Evolutionary conservation across 2,888 invertebrate species (phyloP), one percentile per base, ranked within the genome.

Genomic region (Dryococelus australis): DNA sequence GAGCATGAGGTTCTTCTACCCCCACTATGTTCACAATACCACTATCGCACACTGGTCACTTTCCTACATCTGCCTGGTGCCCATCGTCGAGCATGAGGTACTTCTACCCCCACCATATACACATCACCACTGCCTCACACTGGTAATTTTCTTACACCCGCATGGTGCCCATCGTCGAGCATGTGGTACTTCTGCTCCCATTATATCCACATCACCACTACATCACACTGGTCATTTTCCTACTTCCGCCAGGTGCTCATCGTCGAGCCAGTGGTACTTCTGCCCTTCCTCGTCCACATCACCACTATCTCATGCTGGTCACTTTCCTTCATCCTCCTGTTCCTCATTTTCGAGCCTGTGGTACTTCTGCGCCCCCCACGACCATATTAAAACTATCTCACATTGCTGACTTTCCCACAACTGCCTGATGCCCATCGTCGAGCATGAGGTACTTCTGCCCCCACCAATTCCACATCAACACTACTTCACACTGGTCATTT

Each of bases 111-210:
- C 47, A 47, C 47, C 12, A 99, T 93, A 99, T 99, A 88, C 99
- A 98, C 91, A 99, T 99, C 0, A 94, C 99, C n/a, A n/a, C n/a
- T n/a, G n/a, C n/a, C n/a, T n/a, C n/a, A n/a, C n/a, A n/a, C n/a
- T n/a, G 99, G 99, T 53, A 96, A 99, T 90, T 99, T 99, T 93
- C 99, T 93, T 98, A 98, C 93, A 98, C 99, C 93, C 97, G 99
- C 90, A 97, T 99, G 92, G 99, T 99, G 85, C 99, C 99, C 78
- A 99, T 99, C 92, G 99, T 99, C 87, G 99, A 99, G 92, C 99
- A 99, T 51, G 99, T 99, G 93, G 92, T 92, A 89, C 9, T 47
- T 9, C 47, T 47, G 6, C 9, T 12, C 47, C 6, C 47, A 93
- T 99, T 9, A 9, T 99, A 93, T 99, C 89, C 99, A 98, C 91